Conservation (phyloP, 2,113 vertebrate species). For the Phalacrocorax brasilianus region DNA sequence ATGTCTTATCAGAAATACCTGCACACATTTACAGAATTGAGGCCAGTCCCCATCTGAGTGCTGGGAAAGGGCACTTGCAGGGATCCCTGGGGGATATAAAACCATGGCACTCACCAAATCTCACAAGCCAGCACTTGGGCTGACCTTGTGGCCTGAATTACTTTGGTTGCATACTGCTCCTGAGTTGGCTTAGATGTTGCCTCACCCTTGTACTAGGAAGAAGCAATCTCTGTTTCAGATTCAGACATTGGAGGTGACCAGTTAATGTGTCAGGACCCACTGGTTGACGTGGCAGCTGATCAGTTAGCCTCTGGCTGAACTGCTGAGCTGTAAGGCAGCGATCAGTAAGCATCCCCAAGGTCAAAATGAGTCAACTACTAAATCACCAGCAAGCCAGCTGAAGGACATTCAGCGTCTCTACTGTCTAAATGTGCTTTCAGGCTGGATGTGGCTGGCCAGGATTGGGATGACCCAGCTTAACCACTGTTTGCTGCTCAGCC, state of each 20-base stretch:
- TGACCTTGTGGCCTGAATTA: not conserved
- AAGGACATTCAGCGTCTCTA: not conserved
- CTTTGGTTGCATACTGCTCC: not conserved
- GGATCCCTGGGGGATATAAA: not conserved
- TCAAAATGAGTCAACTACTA: not conserved
- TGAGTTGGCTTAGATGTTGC: not conserved
- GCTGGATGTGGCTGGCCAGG: not conserved
- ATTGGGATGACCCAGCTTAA: not conserved
- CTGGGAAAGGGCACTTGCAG: not conserved
- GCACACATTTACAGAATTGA: not conserved
- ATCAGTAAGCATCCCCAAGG: not conserved
- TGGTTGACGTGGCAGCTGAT: accelerated
- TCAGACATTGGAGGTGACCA: accelerated
- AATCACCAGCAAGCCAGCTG: not conserved
- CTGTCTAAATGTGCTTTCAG: not conserved
- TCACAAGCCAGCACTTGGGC: not conserved
- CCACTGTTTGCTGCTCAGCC: not conserved
- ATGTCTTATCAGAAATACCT: not conserved
- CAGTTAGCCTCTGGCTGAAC: not conserved
- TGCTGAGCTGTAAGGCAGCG: not conserved
- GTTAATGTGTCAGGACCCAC: not conserved
- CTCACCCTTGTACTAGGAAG: not conserved
- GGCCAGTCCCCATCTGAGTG: not conserved
- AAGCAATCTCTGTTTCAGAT: not conserved
- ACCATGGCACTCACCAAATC: not conserved